Conservation (phyloP, 1,140 invertebrate genomes). For the Drosophila biarmipes region DNA sequence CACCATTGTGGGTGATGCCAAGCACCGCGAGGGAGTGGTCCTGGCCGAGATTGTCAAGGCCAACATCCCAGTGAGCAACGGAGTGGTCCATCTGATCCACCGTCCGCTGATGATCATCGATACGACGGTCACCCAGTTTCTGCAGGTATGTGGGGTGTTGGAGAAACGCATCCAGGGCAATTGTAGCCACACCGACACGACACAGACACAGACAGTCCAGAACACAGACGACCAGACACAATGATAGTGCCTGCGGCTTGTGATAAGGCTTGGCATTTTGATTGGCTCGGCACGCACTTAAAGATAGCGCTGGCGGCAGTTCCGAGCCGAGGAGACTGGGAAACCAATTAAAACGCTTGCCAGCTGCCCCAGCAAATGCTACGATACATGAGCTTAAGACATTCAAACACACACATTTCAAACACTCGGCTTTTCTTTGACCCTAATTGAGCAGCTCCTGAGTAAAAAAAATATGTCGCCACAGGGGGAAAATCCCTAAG, state of each 20-base stretch:
- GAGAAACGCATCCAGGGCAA: conserved; percentile 4
- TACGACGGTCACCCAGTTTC: conserved; percentile 91
- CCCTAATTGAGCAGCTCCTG: conserved; percentile 48
- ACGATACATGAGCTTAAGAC: conserved; percentile 37
- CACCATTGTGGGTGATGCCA: conserved; percentile 90
- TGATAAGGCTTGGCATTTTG: conserved; percentile 65
- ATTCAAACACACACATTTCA: conserved; percentile 19
- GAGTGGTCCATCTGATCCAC: conserved; percentile 96
- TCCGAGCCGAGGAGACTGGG: background rate
- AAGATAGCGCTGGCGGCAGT: conserved; percentile 21
- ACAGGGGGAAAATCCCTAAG: conserved; percentile 1
- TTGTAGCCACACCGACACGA: conserved; percentile 23
- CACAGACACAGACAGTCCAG: conserved; percentile 15
- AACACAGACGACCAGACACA: conserved; percentile 19
- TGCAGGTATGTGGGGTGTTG: conserved; percentile 88
- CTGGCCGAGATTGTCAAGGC: conserved; percentile 93
- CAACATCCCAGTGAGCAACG: conserved; percentile 97
- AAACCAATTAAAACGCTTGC: conserved; percentile 28
- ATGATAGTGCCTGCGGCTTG: conserved; percentile 52
- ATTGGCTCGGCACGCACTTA: conserved; percentile 63
- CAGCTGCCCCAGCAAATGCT: conserved; percentile 44
- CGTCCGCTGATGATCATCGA: conserved; percentile 95
- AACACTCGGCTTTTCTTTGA: conserved; percentile 51
- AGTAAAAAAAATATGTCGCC: background rate
- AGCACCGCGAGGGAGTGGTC: conserved; percentile 92